phyloP scores from a whole-genome alignment of 1,140 invertebrate species.

The Stegodyphus mimosarum region DNA sequence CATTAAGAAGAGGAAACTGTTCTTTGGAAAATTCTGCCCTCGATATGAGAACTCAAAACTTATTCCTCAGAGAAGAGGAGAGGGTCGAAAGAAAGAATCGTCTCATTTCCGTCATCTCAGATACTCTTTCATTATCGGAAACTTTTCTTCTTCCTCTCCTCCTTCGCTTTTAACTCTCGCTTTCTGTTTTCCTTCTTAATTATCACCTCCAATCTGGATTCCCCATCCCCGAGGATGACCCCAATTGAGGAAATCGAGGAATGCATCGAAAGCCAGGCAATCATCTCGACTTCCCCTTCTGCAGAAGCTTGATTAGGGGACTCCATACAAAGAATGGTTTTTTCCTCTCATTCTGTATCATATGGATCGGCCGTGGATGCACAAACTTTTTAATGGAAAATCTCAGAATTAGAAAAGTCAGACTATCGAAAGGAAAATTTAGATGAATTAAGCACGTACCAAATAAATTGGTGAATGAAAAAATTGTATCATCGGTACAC shows the following conservation, averaged over 20 bases:
- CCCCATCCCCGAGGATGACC: background rate
- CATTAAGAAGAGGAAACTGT: background rate
- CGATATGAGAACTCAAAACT: background rate
- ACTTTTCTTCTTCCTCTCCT: background rate
- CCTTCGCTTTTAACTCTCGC: background rate
- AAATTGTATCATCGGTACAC: no score
- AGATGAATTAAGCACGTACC: no score
- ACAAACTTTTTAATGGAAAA: no score
- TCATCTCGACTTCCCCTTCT: background rate
- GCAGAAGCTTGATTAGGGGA: no score
- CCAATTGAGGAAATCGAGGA: background rate
- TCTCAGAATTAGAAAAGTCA: no score
- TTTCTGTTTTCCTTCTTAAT: background rate
- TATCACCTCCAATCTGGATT: background rate
- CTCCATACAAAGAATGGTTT: background rate
- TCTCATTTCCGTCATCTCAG: background rate
- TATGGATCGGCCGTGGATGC: no score
- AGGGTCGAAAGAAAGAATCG: background rate
- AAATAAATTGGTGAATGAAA: no score
- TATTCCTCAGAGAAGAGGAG: background rate
- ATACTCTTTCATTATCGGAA: background rate
- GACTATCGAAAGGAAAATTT: no score
- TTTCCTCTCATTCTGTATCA: background rate
- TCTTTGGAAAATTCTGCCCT: background rate
- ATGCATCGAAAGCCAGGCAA: background rate